Base-by-base conservation (phyloP, 1,140 invertebrate species). In the Daktulosphaira vitifoliae region DNA sequence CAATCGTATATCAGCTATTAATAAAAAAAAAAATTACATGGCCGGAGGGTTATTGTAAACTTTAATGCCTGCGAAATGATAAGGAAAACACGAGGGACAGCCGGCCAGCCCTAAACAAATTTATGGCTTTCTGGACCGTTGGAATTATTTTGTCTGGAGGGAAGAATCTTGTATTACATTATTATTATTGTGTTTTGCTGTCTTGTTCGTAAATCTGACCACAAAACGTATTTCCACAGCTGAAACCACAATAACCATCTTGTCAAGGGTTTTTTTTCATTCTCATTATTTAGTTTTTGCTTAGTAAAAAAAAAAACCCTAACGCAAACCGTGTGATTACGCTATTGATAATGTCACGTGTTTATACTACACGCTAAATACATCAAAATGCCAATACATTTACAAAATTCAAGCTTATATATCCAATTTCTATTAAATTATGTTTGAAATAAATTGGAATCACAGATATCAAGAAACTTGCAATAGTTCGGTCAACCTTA, bases 161-260 rank as follows among this genome's bases (percentile, higher is more conserved):
- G 56, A 62, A 62, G 56, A 62, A 62, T 62, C 56, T 62, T 62
- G 56, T 62, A 62, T 62, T 62, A 62, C 56, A 62, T 62, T 62
- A 62, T 62, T 62, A 44, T 62, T 62, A 62, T 62, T 62, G 56
- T 39, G 56, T 62, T 62, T 46, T 33, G 56, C 42, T 48, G 56
- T 39, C 56, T 62, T 46, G 56, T 33, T 39, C 56, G 56, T 62
- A 62, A 62, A 62, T 62, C 56, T 62, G 56, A 62, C 56, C 56
- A 25, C 56, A 62, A 62, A 62, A 62, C 25, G 56, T 39, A 62
- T 62, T 62, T 62, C 56, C 56, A 62, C 56, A 62, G 56, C 56
- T 62, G 56, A 29, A 62, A 62, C 56, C 56, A 48, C 56, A 62
- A 62, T 62, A 62, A 62, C 46, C 39, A 62, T 62, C 56, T 48